Base-by-base conservation (phyloP, 2,113 vertebrate species). In the Anolis sagrei region DNA sequence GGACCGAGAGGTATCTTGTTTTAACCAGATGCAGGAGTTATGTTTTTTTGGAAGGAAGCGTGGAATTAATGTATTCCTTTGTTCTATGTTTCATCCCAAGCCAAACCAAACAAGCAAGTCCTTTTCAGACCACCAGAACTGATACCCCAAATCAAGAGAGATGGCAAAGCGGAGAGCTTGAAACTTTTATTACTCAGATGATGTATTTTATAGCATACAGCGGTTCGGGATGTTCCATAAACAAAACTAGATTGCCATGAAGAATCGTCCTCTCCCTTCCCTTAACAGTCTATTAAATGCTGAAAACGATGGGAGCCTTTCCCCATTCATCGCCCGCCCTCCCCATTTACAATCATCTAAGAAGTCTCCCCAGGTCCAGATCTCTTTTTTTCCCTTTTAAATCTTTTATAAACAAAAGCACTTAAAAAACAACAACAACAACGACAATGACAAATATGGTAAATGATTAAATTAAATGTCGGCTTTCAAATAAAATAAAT, bases 101-200 rank as follows among this genome's bases (percentile, higher is more conserved):
- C 25, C 44, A 82, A 86, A 51, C 39, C 81, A 64, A n/a, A 36
- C 36, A 27, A 48, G 16, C 3, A 29, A 66, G 25, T 54, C 58
- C 62, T 39, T 82, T 80, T 29, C 39, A 76, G 84, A 76, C 48
- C 81, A 68, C 27, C 76, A 66, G 34, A 58, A 88, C 48, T 0
- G 21, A 85, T 1, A 76, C 54, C 0, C 0, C 1, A 0, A 23
- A 29, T 73, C 70, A 86, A 90, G 66, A 93, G 88, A 91, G 76
- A 88, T 14, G 69, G 73, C 78, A 79, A 89, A 85, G 87, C 23
- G 51, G 91, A 86, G 91, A 91, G 93, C 86, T 86, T 86, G 68
- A 94, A 93, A 92, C 90, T 68, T 95, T 94, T 95, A 93, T 93
- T 93, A 91, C 90, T 94, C 87, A 78, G 90, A 92, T 91, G 80